phyloP scores from a whole-genome alignment of 2,888 invertebrate species.

The Thelaira solivaga region DNA sequence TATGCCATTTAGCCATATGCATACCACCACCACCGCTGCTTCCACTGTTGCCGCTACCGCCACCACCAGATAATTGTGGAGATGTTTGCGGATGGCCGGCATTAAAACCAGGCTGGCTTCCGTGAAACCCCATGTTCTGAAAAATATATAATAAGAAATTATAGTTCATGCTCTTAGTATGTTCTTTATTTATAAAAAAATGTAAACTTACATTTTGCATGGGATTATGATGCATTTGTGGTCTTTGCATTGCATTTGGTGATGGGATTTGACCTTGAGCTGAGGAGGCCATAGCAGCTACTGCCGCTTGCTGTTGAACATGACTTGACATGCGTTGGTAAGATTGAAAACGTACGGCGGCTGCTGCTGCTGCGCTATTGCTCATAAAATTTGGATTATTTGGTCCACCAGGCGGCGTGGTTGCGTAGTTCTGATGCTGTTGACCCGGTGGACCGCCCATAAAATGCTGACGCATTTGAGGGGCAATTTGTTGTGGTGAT shows the following conservation, averaged over 20 bases:
- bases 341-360: slow-evolving; percentile 74
- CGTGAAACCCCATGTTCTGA: slow-evolving; percentile 76
- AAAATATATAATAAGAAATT: background rate
- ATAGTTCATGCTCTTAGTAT: background rate
- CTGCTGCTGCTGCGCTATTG: slow-evolving; percentile 69
- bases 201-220: slow-evolving; percentile 76
- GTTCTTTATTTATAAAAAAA: background rate
- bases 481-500: slow-evolving; percentile 74
- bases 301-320: slow-evolving; percentile 80
- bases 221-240: slow-evolving; percentile 76
- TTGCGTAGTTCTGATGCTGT: slow-evolving; percentile 75
- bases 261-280: slow-evolving; percentile 73
- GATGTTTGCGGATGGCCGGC: slow-evolving; percentile 77
- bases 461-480: slow-evolving; percentile 76
- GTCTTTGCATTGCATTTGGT: slow-evolving; percentile 73
- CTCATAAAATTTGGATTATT: slow-evolving; percentile 77
- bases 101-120: slow-evolving; percentile 78
- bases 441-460: slow-evolving; percentile 75
- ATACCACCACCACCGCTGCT: slow-evolving; percentile 68
- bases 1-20: slow-evolving; percentile 85
- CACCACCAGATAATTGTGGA: slow-evolving; percentile 74
- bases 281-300: slow-evolving; percentile 73
- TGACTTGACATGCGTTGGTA: slow-evolving; percentile 78
- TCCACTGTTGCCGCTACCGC: slow-evolving; percentile 34
- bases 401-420: slow-evolving; percentile 75